A percentile compares a stretch with the other conserved stretches of the same genome.
phyloP scores from a whole-genome alignment of 2,888 invertebrate species.

The Nephrotoma appendiculata region DNA sequence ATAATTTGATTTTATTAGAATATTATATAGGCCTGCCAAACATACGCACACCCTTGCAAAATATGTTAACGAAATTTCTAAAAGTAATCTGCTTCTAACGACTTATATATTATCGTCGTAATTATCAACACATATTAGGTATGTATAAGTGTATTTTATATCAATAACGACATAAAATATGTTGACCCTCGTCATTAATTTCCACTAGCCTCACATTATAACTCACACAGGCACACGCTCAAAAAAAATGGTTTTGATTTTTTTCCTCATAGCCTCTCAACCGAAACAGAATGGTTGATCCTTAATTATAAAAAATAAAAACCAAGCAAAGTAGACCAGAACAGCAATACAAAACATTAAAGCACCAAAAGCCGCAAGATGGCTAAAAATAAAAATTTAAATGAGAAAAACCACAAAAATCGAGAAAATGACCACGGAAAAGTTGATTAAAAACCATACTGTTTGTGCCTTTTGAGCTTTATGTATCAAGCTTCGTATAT shows the following conservation, averaged over 20 bases:
- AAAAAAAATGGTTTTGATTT: background rate
- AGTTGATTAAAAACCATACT: background rate
- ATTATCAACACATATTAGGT: background rate
- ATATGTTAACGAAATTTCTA: background rate
- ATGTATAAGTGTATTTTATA: background rate
- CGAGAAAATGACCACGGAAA: background rate
- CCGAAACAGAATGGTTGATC: background rate
- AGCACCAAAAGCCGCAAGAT: background rate
- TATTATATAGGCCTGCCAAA: background rate
- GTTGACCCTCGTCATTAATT: background rate
- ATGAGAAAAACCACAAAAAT: background rate
- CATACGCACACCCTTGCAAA: background rate
- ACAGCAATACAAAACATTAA: background rate
- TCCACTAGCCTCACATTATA: background rate
- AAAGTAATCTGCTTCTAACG: background rate
- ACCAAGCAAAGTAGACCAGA: background rate
- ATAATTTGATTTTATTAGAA: background rate
- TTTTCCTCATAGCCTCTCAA: background rate
- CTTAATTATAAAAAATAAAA: background rate
- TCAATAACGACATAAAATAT: background rate
- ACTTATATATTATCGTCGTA: background rate
- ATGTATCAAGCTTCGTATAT: background rate
- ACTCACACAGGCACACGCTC: background rate
- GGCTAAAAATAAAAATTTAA: background rate
- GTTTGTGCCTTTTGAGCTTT: background rate